A percentile compares a stretch with the other conserved stretches of the same genome.
These are phyloP conservation scores for Drosophila paulistorum DNA, from an alignment of 1,140 invertebrate genomes.

Conservation along the genomic window DNA sequence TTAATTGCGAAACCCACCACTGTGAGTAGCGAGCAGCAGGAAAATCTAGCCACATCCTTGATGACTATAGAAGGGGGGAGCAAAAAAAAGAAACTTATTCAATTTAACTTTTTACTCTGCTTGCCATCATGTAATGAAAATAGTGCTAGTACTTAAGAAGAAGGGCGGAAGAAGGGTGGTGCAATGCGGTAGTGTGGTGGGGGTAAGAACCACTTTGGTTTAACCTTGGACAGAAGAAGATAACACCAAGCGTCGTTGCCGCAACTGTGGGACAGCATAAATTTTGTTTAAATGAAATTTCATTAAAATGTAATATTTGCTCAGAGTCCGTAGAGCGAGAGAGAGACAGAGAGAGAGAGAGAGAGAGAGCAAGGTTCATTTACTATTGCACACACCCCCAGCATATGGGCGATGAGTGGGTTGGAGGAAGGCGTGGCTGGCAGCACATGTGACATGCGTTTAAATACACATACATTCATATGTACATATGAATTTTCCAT, in stretches of 20 bases:
- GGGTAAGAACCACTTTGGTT: neutral
- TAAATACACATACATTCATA: slow-evolving; percentile 31
- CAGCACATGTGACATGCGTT: slow-evolving; percentile 66
- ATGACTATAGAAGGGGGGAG: neutral
- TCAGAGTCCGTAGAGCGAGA: neutral
- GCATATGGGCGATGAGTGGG: neutral
- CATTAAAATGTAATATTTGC: slow-evolving; percentile 75
- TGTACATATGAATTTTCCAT: slow-evolving; percentile 42
- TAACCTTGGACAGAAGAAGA: slow-evolving; percentile 39
- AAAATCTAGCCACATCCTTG: slow-evolving; percentile 30
- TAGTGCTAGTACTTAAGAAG: slow-evolving; percentile 50
- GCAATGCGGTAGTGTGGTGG: neutral
- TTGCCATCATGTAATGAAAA: slow-evolving; percentile 54
- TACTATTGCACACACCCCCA: slow-evolving; percentile 40
- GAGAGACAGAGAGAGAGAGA: neutral
- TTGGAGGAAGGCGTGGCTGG: slow-evolving; percentile 33
- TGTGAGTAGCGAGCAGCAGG: slow-evolving; percentile 8
- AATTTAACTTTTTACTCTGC: slow-evolving; percentile 68
- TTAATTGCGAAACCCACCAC: slow-evolving; percentile 58
- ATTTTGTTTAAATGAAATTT: slow-evolving; percentile 74
- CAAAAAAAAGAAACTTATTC: slow-evolving; percentile 63
- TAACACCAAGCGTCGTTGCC: neutral
- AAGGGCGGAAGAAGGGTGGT: neutral
- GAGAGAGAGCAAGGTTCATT: slow-evolving; percentile 52
- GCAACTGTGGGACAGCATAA: slow-evolving; percentile 51